Evolutionary conservation across 2,797 vertebrate genomes (phyloP), one percentile per base, ranked within the genome.

Genomic region (Pantherophis vulpinus): DNA sequence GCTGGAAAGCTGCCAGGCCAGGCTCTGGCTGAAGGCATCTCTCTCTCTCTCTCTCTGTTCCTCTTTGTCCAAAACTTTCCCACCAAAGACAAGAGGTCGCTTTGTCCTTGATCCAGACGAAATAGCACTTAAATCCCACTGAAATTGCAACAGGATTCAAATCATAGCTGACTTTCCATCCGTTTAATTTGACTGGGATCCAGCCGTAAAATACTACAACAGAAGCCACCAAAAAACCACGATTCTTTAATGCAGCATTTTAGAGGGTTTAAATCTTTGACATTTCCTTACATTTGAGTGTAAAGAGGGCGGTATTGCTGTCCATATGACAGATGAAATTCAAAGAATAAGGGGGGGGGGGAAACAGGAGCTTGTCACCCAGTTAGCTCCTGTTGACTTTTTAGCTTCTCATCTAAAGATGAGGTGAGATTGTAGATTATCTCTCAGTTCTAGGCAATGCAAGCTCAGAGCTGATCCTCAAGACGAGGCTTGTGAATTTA

Each of bases 41-140:
- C 9, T 83, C 42, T 83, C 20, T 0, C 32, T 37, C 51, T 54
- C 51, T 54, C 51, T 51, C 16, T 83, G 10, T 0, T 42, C 29
- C 70, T 83, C 32, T 83, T 86, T 55, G 83, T 60, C 66, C 32
- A 29, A n/a, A 79, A 79, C 90, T 93, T 88, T 91, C 60, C 79
- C 89, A 90, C 92, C 63, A 90, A 90, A 79, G 16, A 83, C 32
- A 25, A 86, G n/a, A 63, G n/a, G 5, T 42, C 86, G 25, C n/a
- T 90, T 89, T 42, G 42, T 55, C 29, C 47, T 90, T 29, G 9
- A 56, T 63, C 25, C 66, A 90, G 25, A 58, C 5, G 2, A 27
- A 55, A 29, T 5, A 58, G 63, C 61, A n/a, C 51, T 89, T 61
- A 60, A n/a, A 25, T 58, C 54, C 66, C 90, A 27, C 60, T 29